These are phyloP conservation scores for Habrosyne pyritoides DNA, from an alignment of 2,888 invertebrate genomes.

Conservation along the genomic window DNA sequence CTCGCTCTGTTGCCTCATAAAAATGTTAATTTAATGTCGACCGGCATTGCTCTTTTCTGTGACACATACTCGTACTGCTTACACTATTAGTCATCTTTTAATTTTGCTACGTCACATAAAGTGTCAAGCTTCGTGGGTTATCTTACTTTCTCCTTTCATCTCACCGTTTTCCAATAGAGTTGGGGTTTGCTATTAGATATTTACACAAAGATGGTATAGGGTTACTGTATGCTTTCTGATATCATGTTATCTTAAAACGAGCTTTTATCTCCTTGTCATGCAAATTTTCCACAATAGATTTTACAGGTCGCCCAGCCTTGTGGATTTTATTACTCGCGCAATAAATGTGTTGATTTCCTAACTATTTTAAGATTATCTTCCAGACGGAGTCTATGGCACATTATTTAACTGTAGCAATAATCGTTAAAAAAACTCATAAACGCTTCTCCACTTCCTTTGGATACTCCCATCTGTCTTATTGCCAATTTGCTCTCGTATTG, in stretches of 20 bases:
- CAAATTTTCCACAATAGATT: neutral
- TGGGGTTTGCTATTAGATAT: neutral
- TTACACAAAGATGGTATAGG: neutral
- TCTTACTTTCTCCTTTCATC: neutral
- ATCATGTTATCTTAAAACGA: too few relatives aligned
- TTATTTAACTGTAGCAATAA: neutral
- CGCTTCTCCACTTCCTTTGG: neutral
- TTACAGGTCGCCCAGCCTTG: neutral
- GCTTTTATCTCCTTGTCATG: neutral
- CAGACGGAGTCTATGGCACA: conserved; percentile 6
- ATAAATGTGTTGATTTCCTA: neutral
- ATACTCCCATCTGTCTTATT: neutral
- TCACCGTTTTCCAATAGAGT: neutral
- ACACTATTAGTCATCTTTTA: conserved; percentile 5
- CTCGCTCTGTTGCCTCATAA: conserved; percentile 35
- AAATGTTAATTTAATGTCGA: conserved; percentile 46
- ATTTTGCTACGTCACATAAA: neutral
- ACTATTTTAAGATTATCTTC: conserved; percentile 18
- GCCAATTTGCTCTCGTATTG: neutral
- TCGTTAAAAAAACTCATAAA: neutral
- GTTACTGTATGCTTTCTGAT: neutral
- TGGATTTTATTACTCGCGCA: neutral
- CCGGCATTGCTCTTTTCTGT: conserved; percentile 31
- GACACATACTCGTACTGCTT: conserved; percentile 30
- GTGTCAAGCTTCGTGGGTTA: neutral